Base-by-base conservation (phyloP, 2,888 invertebrate genomes). In the Drosophila falleni region DNA sequence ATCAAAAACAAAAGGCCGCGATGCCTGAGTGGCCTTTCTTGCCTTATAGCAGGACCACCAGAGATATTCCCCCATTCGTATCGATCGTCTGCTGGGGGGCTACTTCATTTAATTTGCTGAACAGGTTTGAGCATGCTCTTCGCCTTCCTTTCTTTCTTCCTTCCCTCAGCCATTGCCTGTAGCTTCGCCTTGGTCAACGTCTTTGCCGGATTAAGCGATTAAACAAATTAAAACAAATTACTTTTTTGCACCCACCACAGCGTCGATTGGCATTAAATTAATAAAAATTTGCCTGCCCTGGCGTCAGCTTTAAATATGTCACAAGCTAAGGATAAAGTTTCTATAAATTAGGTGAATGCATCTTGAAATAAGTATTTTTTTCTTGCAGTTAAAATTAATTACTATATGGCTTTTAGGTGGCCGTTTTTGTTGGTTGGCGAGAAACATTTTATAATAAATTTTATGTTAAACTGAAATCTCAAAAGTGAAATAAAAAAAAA, bases 151-250 rank as follows among this genome's bases (percentile, higher is more conserved):
- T 11, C 49, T 11, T 9, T 26, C 15, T 1, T 16, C 9, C 9
- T 23, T 11, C 16, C 4, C 10, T 10, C 6, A 1, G 15, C 37
- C 37, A 1, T 16, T 23, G 31, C 19, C 37, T 47, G 29, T 26
- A 11, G 35, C 23, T 15, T 47, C 33, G 35, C 10, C 58, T 58
- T 58, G 47, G 15, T 4, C 58, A 47, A 55, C 56, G 54, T 29
- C 42, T 46, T 49, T 26, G 81, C 68, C 84, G 89, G 89, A 89
- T 89, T 89, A 89, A 90, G 89, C 89, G 89, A 90, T 89, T 89
- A 90, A 89, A 87, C 88, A 89, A 90, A 89, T 89, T 90, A 89
- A 90, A 89, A 89, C 89, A 89, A 89, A 89, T 89, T 90, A 89
- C 87, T 83, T 87, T 89, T 89, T 88, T 88, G 89, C 83, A 89